A percentile compares a stretch with the other conserved stretches of the same genome.
phyloP scores from a whole-genome alignment of 2,113 vertebrate genomes.

The Aythya baeri region DNA sequence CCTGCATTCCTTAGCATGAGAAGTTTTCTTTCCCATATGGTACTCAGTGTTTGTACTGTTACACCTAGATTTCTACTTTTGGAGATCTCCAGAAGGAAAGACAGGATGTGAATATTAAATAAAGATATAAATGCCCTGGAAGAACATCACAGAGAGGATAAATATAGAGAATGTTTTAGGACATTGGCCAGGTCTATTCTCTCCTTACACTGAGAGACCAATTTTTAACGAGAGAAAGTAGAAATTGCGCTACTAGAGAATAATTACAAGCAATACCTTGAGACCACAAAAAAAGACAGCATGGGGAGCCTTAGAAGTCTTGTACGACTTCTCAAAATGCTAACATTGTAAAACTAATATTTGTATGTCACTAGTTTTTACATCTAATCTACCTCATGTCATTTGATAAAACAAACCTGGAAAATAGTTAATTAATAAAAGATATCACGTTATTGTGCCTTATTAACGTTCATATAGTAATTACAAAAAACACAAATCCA shows the following conservation, averaged over 20 bases:
- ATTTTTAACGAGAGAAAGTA: neutral
- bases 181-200: fast-evolving
- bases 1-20: fast-evolving
- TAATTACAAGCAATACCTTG: neutral
- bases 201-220: neutral
- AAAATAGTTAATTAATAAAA: constrained; percentile 79
- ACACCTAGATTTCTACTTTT: neutral
- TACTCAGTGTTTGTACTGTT: fast-evolving
- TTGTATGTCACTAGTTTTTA: constrained; percentile 39
- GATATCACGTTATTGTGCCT: constrained; percentile 75
- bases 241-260: neutral
- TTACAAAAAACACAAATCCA: constrained; percentile 79
- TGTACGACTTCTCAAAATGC: neutral
- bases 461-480: constrained; percentile 76
- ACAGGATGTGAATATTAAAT: fast-evolving
- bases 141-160: neutral
- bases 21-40: neutral
- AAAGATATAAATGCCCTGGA: neutral
- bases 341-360: constrained; percentile 36
- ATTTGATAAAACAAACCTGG: constrained; percentile 68
- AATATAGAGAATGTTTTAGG: fast-evolving
- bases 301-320: neutral
- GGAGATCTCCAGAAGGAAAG: neutral
- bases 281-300: neutral
- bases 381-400: constrained; percentile 14